phyloP scores from a whole-genome alignment of 2,113 vertebrate species.

The Menidia beryllina region DNA sequence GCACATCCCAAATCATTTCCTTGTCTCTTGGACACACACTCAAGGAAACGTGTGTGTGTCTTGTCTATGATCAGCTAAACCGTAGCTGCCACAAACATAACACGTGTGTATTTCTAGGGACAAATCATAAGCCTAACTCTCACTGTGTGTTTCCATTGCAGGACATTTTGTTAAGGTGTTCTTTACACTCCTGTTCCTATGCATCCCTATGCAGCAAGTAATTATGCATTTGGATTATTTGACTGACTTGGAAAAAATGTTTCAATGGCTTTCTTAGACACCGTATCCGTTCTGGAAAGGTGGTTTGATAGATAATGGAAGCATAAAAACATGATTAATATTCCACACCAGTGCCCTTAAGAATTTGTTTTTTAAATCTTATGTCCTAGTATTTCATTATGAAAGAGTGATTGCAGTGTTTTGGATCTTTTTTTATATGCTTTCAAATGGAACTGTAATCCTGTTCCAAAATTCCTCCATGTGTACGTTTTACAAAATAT shows the following conservation, averaged over 20 bases:
- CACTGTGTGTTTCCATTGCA: slow-evolving; percentile 18
- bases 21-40: slow-evolving; percentile 18
- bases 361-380: slow-evolving; percentile 2
- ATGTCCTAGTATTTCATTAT: slow-evolving; percentile 12
- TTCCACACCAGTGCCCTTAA: slow-evolving; percentile 15
- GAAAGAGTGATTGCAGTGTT: background rate
- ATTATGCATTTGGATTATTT: slow-evolving; percentile 33
- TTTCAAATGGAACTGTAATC: background rate
- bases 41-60: slow-evolving; percentile 25
- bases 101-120: slow-evolving; percentile 11
- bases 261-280: background rate
- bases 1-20: slow-evolving; percentile 56
- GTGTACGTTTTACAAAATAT: too few species aligned
- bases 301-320: slow-evolving; percentile 32
- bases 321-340: slow-evolving; percentile 51
- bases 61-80: slow-evolving; percentile 16
- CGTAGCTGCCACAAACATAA: slow-evolving; percentile 39
- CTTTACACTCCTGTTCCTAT: slow-evolving; percentile 22
- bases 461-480: too few species aligned
- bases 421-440: background rate
- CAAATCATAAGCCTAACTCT: slow-evolving; percentile 21
- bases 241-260: slow-evolving; percentile 1
- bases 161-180: slow-evolving; percentile 31
- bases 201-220: slow-evolving; percentile 19
- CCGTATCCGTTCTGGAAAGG: slow-evolving; percentile 35